Base-by-base conservation (phyloP, 1,140 invertebrate genomes). In the Microplitis mediator region DNA sequence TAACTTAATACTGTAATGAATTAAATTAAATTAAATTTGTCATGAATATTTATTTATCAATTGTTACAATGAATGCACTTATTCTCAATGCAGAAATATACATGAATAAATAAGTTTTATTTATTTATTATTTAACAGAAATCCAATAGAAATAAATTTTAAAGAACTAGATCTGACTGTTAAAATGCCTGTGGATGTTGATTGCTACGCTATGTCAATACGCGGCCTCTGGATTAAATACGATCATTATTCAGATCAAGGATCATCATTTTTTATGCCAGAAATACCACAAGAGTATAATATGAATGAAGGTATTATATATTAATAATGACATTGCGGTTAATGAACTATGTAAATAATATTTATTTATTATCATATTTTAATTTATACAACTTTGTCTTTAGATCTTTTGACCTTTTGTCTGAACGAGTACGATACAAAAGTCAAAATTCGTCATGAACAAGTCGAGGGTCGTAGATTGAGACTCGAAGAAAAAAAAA, bases 171-270 rank as follows among this genome's bases (percentile, higher is more conserved):
- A 89, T 9, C 79, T 92, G 68, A 82, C 83, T 4, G 80, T 92
- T 2, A 87, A 89, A 6, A 83, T 92, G 74, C 91, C 92, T 0
- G 71, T 83, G 11, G 86, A 88, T 6, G 77, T 91, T 0, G 81
- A 87, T 58, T 87, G 89, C 23, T 88, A 89, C 58, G 86, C 86
- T 36, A 87, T 89, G 35, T 90, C 90, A 0, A 79, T 92, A 16
- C 84, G 91, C 54, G 88, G 86, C 5, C 82, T 92, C 56, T 91
- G 91, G 87, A 70, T 90, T 4, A 88, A 87, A 68, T 91, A 91
- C 74, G 91, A 92, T 74, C 90, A 91, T 80, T 88, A 85, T 60
- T 88, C 87, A 1, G 85, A 88, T 60, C 77, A 76, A 5, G 73
- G 77, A 31, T 61, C 13, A 3, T 87, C 85, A n/a, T 90, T 84